Percentiles rank a stretch among this genome's conserved stretches.
Conservation (phyloP, 2,888 invertebrate species). For the Diarsia dahlii region DNA sequence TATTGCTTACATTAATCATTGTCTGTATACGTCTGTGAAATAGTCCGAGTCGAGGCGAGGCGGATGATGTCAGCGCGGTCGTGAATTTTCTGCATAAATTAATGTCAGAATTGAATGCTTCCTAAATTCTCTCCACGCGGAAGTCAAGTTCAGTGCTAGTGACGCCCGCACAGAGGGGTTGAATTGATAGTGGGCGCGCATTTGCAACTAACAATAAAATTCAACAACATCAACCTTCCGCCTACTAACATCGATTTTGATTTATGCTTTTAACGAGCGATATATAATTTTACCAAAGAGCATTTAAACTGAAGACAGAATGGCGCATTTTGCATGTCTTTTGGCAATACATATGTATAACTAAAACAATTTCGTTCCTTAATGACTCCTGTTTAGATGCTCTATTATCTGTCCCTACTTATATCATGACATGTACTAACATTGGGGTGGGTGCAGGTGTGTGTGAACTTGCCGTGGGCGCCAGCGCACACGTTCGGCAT, state of each 20-base stretch:
- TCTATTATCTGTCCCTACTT: conserved; percentile 28
- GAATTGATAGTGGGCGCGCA: conserved; percentile 58
- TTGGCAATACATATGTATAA: neutral
- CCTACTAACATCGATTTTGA: conserved; percentile 49
- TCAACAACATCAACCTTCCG: conserved; percentile 47
- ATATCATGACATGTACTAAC: conserved; percentile 67
- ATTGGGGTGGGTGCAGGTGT: conserved; percentile 83
- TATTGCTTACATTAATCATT: conserved; percentile 52
- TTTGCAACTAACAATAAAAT: conserved; percentile 49
- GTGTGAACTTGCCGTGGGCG: conserved; percentile 91
- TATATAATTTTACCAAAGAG: conserved; percentile 18
- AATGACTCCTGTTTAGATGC: conserved; percentile 28
- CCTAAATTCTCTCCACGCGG: conserved; percentile 64
- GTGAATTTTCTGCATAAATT: conserved; percentile 52
- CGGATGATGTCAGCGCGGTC: conserved; percentile 55
- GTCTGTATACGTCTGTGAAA: conserved; percentile 45
- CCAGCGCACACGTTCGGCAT: conserved; percentile 95
- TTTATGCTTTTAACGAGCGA: conserved; percentile 29
- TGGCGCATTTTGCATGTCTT: neutral
- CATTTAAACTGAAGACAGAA: conserved; percentile 27
- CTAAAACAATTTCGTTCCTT: neutral
- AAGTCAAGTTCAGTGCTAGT: conserved; percentile 47
- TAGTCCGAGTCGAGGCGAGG: conserved; percentile 52
- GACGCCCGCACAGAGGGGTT: conserved; percentile 55
- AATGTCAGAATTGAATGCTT: conserved; percentile 47